phyloP scores from a whole-genome alignment of 1,140 invertebrate genomes.

The Lysiphlebus fabarum region DNA sequence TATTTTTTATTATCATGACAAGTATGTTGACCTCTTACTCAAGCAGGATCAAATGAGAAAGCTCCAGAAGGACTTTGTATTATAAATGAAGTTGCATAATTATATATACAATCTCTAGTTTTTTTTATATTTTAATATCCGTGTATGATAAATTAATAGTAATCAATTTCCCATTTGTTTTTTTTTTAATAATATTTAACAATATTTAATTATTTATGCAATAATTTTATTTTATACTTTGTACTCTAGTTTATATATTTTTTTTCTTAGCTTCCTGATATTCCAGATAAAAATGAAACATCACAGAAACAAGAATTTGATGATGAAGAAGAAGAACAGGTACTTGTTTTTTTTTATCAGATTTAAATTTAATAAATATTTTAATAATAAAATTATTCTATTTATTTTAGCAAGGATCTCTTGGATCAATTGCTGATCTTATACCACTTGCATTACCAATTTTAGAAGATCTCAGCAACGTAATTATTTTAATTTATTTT shows the following conservation, averaged over 20 bases:
- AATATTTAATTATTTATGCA: background rate
- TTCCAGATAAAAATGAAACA: conserved; percentile 34
- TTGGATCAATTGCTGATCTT: conserved; percentile 40
- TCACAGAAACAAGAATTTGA: conserved; percentile 30
- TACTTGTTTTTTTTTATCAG: background rate
- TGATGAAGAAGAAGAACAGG: conserved; percentile 20
- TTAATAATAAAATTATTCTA: background rate
- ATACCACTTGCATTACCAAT: conserved; percentile 43
- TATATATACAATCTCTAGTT: conserved; percentile 12
- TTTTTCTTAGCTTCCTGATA: conserved; percentile 28
- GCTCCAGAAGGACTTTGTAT: conserved; percentile 24
- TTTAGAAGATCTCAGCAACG: conserved; percentile 49
- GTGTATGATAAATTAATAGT: conserved; percentile 13
- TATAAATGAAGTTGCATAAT: conserved; percentile 17
- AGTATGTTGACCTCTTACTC: conserved; percentile 29
- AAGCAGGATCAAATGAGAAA: conserved; percentile 28
- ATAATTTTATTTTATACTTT: background rate
- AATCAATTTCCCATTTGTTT: conserved; percentile 4
- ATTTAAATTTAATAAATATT: no score
- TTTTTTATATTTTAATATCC: background rate
- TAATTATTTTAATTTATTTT: conserved; percentile 30
- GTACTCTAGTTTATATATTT: conserved; percentile 21
- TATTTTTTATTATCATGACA: conserved; percentile 19
- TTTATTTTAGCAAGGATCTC: conserved; percentile 32
- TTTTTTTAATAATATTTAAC: background rate